Conservation (phyloP, 2,113 vertebrate species). For the Hipposideros armiger region DNA sequence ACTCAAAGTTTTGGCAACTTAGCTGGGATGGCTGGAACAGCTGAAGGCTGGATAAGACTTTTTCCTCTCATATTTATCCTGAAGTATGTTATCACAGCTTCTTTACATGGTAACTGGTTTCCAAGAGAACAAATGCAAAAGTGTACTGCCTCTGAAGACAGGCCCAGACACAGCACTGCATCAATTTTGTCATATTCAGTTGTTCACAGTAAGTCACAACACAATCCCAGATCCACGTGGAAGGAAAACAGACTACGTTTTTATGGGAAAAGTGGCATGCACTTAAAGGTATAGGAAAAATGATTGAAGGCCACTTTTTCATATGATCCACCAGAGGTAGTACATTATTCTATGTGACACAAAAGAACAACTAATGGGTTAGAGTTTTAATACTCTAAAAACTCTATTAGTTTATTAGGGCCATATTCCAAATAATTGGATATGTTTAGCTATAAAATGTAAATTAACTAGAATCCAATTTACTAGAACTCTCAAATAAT, state of each 20-base stretch:
- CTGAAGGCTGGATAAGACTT: neutral
- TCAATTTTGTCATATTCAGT: neutral
- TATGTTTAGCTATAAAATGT: neutral
- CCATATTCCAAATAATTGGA: neutral
- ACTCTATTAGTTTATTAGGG: neutral
- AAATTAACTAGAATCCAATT: conserved; percentile 16
- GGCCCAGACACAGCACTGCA: neutral
- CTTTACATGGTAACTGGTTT: neutral
- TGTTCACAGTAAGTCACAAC: neutral
- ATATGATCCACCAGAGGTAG: neutral
- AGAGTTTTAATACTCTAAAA: neutral
- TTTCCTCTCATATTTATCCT: neutral
- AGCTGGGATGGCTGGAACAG: neutral
- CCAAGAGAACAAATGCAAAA: neutral
- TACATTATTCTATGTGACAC: neutral
- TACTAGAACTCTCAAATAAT: neutral
- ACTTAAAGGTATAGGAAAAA: neutral
- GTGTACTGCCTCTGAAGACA: neutral
- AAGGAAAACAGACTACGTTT: neutral
- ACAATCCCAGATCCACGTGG: neutral
- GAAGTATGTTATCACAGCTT: neutral
- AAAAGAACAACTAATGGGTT: neutral
- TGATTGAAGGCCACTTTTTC: neutral
- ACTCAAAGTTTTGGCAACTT: neutral
- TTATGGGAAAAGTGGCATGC: neutral